These are phyloP conservation scores for Xestobium rufovillosum DNA, from an alignment of 2,888 invertebrate species.

Conservation along the genomic window DNA sequence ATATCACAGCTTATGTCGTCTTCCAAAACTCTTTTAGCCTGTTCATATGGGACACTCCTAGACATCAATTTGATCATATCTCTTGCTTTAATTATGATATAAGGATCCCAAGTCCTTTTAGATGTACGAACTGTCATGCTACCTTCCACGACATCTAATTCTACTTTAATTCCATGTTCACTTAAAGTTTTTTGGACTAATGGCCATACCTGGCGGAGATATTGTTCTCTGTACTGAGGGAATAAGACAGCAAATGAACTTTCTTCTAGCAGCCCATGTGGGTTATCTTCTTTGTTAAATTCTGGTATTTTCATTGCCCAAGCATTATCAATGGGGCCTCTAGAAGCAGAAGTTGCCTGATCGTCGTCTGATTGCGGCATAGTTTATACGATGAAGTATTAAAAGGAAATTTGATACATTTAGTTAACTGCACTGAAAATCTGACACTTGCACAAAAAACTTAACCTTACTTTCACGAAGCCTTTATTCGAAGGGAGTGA, in stretches of 20 bases:
- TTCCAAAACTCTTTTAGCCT: constrained; percentile 77
- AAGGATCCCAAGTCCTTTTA: constrained; percentile 97
- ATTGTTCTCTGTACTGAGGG: constrained; percentile 95
- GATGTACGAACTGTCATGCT: constrained; percentile 94
- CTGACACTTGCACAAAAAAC: too few species aligned
- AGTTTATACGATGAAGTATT: too few species aligned
- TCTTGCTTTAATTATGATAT: constrained; percentile 89
- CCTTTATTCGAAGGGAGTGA: too few species aligned
- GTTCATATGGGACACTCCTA: constrained; percentile 94
- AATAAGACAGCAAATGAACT: constrained; percentile 95
- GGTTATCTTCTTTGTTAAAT: constrained; percentile 85
- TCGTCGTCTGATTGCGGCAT: too few species aligned
- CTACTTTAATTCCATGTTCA: constrained; percentile 74
- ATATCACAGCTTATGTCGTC: constrained; percentile 93
- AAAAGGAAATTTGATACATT: too few species aligned
- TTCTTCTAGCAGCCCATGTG: constrained; percentile 80
- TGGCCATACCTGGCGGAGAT: constrained; percentile 92
- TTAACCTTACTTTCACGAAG: too few species aligned
- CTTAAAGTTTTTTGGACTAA: constrained; percentile 78
- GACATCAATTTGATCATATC: constrained; percentile 93
- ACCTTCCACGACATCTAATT: constrained; percentile 87
- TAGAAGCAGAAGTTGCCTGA: too few species aligned
- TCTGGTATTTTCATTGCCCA: constrained; percentile 81
- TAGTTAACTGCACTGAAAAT: too few species aligned
- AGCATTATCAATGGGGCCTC: constrained; percentile 70